Conservation (phyloP, 2,113 vertebrate species). For the Leuciscus idus region DNA sequence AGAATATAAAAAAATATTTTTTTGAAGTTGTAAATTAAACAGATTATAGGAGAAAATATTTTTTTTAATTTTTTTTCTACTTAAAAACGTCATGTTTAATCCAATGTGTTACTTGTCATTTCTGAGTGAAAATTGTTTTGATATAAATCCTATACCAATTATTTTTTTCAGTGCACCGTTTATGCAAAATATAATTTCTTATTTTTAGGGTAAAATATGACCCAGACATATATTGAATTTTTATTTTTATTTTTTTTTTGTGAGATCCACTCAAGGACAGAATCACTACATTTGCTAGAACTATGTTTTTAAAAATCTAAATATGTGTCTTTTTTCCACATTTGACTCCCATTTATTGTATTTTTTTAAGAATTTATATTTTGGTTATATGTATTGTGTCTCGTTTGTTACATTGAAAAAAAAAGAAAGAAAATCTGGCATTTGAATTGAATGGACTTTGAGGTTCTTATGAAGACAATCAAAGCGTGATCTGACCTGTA, state of each 20-base stretch:
- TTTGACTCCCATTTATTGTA: background rate
- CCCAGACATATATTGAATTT: background rate
- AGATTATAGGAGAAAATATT: no score
- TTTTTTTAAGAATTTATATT: conserved; percentile 21
- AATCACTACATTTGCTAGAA: background rate
- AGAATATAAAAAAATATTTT: background rate
- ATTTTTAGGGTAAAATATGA: background rate
- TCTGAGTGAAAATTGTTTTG: no score
- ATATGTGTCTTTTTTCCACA: background rate
- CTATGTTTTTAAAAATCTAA: background rate
- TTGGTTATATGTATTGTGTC: conserved; percentile 9
- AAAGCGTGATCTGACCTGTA: background rate
- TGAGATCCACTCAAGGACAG: conserved; percentile 2
- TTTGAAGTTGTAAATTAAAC: background rate
- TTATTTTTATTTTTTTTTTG: background rate
- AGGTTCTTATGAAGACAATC: conserved; percentile 27
- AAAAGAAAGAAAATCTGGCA: background rate
- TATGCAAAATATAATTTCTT: conserved; percentile 19
- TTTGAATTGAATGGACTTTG: conserved; percentile 21
- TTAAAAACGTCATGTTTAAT: no score
- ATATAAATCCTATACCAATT: background rate
- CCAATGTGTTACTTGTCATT: background rate
- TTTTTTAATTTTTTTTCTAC: no score
- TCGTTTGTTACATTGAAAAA: background rate
- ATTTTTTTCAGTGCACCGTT: background rate